Conservation (phyloP, 2,888 invertebrate genomes). For the Abrostola tripartita region DNA sequence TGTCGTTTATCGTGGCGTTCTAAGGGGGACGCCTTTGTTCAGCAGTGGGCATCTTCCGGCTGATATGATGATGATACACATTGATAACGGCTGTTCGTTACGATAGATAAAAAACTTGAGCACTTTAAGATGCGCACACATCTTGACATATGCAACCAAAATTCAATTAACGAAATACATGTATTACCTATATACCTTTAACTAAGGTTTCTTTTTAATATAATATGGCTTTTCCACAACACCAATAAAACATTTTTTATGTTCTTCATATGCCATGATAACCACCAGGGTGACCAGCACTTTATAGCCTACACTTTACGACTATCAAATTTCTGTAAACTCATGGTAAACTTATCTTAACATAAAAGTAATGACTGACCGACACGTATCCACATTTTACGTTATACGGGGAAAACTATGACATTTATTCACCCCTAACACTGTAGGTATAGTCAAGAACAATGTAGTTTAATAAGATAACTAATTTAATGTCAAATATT, state of each 20-base stretch:
- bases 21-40: too few species aligned
- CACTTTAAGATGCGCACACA: neutral
- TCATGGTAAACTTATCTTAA: conserved; percentile 52
- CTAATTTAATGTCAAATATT: too few species aligned
- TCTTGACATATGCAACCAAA: conserved; percentile 24
- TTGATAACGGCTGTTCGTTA: too few species aligned
- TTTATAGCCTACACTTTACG: conserved; percentile 82
- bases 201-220: too few species aligned
- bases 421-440: too few species aligned
- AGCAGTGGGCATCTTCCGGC: too few species aligned
- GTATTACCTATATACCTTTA: conserved; percentile 21
- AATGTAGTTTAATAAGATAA: too few species aligned
- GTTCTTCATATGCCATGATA: conserved; percentile 74
- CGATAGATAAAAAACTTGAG: neutral
- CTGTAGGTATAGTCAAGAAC: too few species aligned
- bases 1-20: too few species aligned
- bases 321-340: conserved; percentile 86
- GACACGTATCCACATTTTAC: conserved; percentile 19
- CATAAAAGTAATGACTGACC: conserved; percentile 40
- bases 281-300: conserved; percentile 72
- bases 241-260: conserved; percentile 83
- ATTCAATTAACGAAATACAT: conserved; percentile 47
- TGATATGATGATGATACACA: too few species aligned
- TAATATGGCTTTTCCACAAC: conserved; percentile 55
- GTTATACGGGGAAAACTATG: conserved; percentile 12